phyloP scores from a whole-genome alignment of 2,113 vertebrate genomes.

The Podarcis muralis region DNA sequence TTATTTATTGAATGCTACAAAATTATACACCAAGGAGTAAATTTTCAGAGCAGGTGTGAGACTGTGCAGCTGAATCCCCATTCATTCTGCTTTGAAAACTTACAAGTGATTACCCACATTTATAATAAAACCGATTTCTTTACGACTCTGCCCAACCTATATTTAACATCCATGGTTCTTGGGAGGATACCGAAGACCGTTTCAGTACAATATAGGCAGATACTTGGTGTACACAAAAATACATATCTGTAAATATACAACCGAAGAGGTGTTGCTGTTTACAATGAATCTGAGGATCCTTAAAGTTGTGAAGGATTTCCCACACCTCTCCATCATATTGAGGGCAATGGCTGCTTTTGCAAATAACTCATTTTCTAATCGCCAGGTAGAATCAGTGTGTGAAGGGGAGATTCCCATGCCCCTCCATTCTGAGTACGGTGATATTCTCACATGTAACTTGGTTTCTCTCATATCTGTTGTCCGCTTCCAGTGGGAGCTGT shows the following conservation, averaged over 20 bases:
- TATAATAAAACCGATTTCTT: constrained; percentile 39
- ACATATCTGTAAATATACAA: background rate
- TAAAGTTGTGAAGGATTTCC: background rate
- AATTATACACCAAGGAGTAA: constrained; percentile 44
- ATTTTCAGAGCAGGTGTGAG: constrained; percentile 48
- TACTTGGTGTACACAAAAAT: background rate
- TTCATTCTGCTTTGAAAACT: constrained; percentile 20
- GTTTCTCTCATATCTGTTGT: background rate
- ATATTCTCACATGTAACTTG: background rate
- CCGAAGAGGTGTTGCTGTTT: background rate
- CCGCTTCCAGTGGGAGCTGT: background rate
- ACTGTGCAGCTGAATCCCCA: constrained; percentile 17
- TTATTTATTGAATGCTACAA: constrained; percentile 56
- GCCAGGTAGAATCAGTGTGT: background rate
- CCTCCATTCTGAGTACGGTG: background rate
- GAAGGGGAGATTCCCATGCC: background rate
- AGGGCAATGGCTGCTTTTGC: background rate
- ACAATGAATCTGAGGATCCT: background rate
- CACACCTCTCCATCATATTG: background rate
- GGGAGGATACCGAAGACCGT: background rate
- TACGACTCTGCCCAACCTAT: background rate
- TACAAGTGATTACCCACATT: background rate
- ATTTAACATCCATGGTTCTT: constrained; percentile 12
- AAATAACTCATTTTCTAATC: background rate
- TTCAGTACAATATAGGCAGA: background rate